Evolutionary conservation across 2,888 invertebrate genomes (phyloP), one percentile per base, ranked within the genome.

Genomic region (Polietes domitor): DNA sequence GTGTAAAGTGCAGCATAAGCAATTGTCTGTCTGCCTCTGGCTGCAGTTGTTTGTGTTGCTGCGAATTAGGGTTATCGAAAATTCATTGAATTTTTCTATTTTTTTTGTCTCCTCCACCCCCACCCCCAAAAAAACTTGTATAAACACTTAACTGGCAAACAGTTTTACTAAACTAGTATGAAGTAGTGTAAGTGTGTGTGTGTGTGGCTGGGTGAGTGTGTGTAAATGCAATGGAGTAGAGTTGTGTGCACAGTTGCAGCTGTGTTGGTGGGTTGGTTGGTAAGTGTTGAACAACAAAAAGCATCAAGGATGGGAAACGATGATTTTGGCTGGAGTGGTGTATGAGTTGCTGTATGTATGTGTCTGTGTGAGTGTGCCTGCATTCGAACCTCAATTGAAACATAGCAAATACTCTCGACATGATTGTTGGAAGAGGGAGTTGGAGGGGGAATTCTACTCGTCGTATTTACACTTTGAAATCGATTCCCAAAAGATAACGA

Each of bases 21-120:
- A 74, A 55, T 65, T 74, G 73, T 65, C n/a, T 68, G 24, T 61
- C 15, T 63, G 63, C 12, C 53, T 5, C 53, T 19, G 50, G 4
- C 26, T 24, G 58, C 5, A 19, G 58, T 58, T 58, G 26, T 58
- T 58, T 24, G 12, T 58, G 15, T 26, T 26, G 26, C 24, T 58
- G 41, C 50, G 75, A 61, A 75, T 79, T 79, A 79, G 73, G 73
- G 53, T 79, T 68, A 73, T 79, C 73, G 73, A 79, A 79, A 72
- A 73, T 47, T 73, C 79, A 79, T 74, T 73, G 68, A 73, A 74
- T 65, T 24, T 24, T 68, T 55, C 47, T 41, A 26, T 53, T n/a
- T 47, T 58, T 26, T 24, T 58, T 70, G 28, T 37, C 5, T 58
- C 7, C 7, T 1, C n/a, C n/a, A n/a, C n/a, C n/a, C n/a, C n/a